Percentiles rank a stretch among this genome's conserved stretches.
These are phyloP conservation scores for Boulengeromyrus knoepffleri DNA, from an alignment of 2,113 vertebrate genomes.

Conservation along the genomic window DNA sequence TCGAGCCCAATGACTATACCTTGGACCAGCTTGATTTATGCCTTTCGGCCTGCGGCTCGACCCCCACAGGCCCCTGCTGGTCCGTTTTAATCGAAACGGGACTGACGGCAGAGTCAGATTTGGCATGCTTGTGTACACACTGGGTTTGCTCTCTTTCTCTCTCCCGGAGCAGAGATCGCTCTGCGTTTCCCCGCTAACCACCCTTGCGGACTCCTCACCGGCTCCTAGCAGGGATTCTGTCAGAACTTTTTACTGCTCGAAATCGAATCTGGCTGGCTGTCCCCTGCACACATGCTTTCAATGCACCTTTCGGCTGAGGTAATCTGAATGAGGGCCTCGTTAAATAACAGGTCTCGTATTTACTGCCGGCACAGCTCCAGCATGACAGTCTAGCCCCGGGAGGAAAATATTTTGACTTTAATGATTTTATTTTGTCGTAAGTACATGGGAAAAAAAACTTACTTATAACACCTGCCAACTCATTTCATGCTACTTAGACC, in stretches of 20 bases:
- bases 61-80: constrained; percentile 22
- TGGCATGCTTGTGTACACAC: constrained; percentile 17
- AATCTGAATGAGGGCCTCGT: background rate
- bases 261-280: background rate
- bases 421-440: background rate
- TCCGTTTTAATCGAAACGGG: constrained; percentile 26
- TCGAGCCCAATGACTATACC: constrained; percentile 85
- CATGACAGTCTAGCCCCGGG: background rate
- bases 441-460: background rate
- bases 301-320: background rate
- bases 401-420: background rate
- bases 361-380: background rate
- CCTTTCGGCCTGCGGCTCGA: constrained; percentile 63
- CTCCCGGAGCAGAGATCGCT: background rate
- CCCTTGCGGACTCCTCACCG: background rate
- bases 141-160: background rate
- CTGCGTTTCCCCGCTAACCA: background rate
- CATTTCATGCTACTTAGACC: constrained; percentile 1
- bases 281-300: background rate
- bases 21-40: constrained; percentile 88
- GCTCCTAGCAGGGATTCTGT: background rate
- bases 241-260: background rate
- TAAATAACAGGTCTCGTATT: background rate
- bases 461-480: background rate
- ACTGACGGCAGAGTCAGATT: constrained; percentile 18